Percentiles rank a stretch among this genome's conserved stretches.
phyloP scores from a whole-genome alignment of 2,113 vertebrate genomes.

The Potamarius usumacintae region DNA sequence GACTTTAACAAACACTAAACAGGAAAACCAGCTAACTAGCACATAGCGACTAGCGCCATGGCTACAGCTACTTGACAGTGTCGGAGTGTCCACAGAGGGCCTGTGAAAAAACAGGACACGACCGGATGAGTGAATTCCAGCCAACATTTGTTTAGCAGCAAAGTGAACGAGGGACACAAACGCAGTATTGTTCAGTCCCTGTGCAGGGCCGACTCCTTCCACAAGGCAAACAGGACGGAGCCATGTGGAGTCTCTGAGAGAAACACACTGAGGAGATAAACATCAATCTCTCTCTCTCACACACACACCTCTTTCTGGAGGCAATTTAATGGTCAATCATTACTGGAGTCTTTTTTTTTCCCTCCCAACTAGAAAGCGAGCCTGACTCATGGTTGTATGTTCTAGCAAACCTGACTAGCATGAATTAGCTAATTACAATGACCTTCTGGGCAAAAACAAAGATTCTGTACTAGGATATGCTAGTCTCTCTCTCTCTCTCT shows the following conservation, averaged over 20 bases:
- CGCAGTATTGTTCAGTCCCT: constrained; percentile 64
- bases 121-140: neutral
- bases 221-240: constrained; percentile 31
- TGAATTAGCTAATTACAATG: neutral
- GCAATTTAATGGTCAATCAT: constrained; percentile 1
- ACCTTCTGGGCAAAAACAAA: neutral
- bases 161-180: constrained; percentile 51
- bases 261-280: constrained; percentile 60
- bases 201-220: constrained; percentile 50
- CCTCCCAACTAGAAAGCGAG: neutral
- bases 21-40: neutral
- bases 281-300: constrained; percentile 54
- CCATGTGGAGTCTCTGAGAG: constrained; percentile 19
- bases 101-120: neutral
- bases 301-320: neutral
- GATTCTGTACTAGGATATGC: neutral
- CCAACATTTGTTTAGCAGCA: constrained; percentile 15
- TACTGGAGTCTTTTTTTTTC: neutral
- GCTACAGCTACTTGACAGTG: neutral
- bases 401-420: neutral
- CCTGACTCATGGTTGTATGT: neutral
- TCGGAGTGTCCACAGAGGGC: no score
- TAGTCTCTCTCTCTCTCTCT: neutral
- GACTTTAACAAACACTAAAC: neutral
- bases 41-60: neutral